Evolutionary conservation across 1,140 invertebrate genomes (phyloP).

Genomic region (Solenopsis invicta): DNA sequence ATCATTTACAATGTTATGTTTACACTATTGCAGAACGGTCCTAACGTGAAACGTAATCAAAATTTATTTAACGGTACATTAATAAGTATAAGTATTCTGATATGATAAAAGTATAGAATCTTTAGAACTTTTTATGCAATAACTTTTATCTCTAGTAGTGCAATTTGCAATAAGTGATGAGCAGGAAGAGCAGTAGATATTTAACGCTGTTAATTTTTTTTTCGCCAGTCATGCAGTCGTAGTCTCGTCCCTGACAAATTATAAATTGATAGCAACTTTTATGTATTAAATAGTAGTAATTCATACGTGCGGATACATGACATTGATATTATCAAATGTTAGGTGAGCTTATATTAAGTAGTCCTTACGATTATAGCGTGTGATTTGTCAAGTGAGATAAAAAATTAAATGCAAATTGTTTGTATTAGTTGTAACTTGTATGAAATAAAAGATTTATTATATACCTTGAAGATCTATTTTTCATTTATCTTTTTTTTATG

Average conservation of each 20-base stretch:
- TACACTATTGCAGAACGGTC: no score
- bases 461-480: conserved; percentile 45
- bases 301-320: conserved; percentile 23
- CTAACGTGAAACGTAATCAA: conserved; percentile 17
- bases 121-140: conserved; percentile 59
- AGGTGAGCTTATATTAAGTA: conserved; percentile 45
- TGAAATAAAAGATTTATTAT: conserved; percentile 76
- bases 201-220: conserved; percentile 36
- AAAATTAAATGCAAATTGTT: conserved; percentile 69
- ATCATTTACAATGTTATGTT: no score
- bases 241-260: conserved; percentile 5
- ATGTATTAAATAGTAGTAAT: conserved; percentile 26
- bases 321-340: conserved; percentile 23
- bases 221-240: background rate
- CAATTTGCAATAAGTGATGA: conserved; percentile 30
- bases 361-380: conserved; percentile 22
- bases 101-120: conserved; percentile 34
- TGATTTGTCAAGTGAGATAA: conserved; percentile 59
- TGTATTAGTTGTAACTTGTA: conserved; percentile 75
- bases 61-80: conserved; percentile 41
- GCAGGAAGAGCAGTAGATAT: background rate
- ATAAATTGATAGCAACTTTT: conserved; percentile 30
- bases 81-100: conserved; percentile 9
- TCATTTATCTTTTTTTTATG: background rate
- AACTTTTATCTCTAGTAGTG: conserved; percentile 58